Base-by-base conservation (phyloP, 2,113 vertebrate genomes). In the Lasiurus cinereus region DNA sequence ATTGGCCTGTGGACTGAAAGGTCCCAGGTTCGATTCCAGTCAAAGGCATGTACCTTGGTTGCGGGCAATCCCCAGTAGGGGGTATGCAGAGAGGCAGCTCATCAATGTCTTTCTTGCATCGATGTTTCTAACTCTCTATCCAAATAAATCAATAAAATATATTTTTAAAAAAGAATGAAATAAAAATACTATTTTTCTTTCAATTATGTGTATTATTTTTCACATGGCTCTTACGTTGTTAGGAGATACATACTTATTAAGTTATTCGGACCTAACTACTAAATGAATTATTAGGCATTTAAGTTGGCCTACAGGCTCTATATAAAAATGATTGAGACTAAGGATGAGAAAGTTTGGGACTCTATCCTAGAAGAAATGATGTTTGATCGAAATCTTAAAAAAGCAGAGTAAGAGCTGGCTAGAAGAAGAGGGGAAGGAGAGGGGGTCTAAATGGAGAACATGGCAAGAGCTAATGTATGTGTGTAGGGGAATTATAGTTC, bases 261-360 rank as follows among this genome's bases (percentile, higher is more conserved):
- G 29, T 66, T 90, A 33, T 94, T 76, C 88, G 87, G 8, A 10
- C 88, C 22, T 79, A 73, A 78, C 62, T 73, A 69, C 64, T 74
- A 82, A 48, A 79, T 52, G 74, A 84, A 89, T 84, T 16, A 22
- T 43, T 16, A 39, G 39, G 31, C 93, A 66, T 72, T 95, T 77
- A 43, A 8, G 15, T 85, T 66, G 52, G 88, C 11, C 43, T 66
- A 27, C 2, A 39, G 21, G 73, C 12, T 88, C 7, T 80, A 21
- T 2, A 18, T 82, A 82, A 91, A 77, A 76, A 78, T 50, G 24
- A 72, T 36, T 11, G 16, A 64, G 31, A 39, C 39, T 39, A 39
- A 39, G 39, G 39, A 39, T 77, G 12, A 64, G 21, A 48, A 56
- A 73, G 27, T 64, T 67, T 83, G 73, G 46, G 43, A 66, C 18